Evolutionary conservation across 2,888 invertebrate genomes (phyloP).

Genomic region (Drosophila seclusa): DNA sequence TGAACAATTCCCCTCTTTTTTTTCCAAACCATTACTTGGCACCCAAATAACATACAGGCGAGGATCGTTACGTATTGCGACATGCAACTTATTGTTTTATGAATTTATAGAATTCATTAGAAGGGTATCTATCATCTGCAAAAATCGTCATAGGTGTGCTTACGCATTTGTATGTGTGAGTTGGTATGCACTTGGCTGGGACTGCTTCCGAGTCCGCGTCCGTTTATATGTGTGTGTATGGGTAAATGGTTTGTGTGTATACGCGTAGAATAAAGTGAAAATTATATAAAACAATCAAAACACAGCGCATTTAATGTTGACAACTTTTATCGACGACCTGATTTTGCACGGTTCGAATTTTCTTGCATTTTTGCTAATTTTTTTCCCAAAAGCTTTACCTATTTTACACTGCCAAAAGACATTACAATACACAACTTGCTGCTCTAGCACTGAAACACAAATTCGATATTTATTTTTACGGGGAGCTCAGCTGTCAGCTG

Average conservation of each 20-base stretch:
- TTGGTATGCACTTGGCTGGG: constrained; percentile 22
- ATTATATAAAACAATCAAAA: constrained; percentile 49
- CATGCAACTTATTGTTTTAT: not conserved
- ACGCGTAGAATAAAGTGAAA: constrained; percentile 19
- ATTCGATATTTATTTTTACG: constrained; percentile 57
- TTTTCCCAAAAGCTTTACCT: constrained; percentile 31
- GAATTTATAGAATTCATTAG: not conserved
- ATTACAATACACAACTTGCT: constrained; percentile 41
- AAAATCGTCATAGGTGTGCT: constrained; percentile 8
- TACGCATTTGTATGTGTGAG: constrained; percentile 1
- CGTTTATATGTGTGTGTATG: not conserved
- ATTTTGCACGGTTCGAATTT: not conserved
- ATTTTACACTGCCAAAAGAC: constrained; percentile 27
- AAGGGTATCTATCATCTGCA: constrained; percentile 20
- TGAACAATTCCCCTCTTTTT: not conserved
- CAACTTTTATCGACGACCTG: not conserved
- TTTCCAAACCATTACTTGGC: not conserved
- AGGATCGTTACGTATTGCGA: not conserved
- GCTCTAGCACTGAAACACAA: constrained; percentile 46
- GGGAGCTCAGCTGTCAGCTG: constrained; percentile 46
- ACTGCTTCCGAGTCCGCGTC: constrained; percentile 16
- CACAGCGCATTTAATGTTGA: constrained; percentile 10
- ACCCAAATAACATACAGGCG: not conserved
- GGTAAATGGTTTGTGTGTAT: constrained; percentile 15
- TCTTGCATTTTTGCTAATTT: not conserved